Evolutionary conservation across 2,888 invertebrate species (phyloP), one percentile per base, ranked within the genome.

Genomic region (Cryptus armator): DNA sequence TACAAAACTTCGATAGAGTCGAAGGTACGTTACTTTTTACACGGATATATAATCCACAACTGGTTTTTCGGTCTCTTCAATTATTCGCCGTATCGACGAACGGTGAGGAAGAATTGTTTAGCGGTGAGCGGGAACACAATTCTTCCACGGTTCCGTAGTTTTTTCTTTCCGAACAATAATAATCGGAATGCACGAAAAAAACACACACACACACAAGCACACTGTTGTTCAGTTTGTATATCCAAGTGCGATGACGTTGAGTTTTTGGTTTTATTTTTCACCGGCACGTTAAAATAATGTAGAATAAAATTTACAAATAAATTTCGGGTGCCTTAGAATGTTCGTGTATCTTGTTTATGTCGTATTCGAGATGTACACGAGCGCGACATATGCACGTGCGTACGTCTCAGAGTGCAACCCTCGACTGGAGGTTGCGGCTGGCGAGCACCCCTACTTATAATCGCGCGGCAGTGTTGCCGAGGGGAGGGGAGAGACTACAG

Each of bases 401-500:
- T 75, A 78, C 80, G 62, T 86, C 88, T 77, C 76, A 83, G 87
- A 87, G 92, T 90, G 83, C 92, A 92, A 93, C 93, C 93, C 93
- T 93, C 93, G 92, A 93, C 93, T 93, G 93, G 92, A 93, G 92
- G 91, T 92, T 90, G 91, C 87, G 89, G 85, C 87, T 88, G 85
- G 85, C 86, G 72, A 87, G 91, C 92, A 93, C 93, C 93, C 93
- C 93, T 93, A 93, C 93, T 93, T 93, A 93, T 93, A 93, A 93
- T 93, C 92, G 90, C 90, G 91, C 92, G 83, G 48, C 79, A 44
- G 44, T 24, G 51, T 53, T 5, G 37, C 24, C 44, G 59, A 24
- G 43, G 32, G 46, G 74, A 10, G 62, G 67, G 62, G 83, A 46
- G 70, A 67, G 51, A 16, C 51, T n/a, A 64, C 62, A 32, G 46